A percentile compares a stretch with the other conserved stretches of the same genome.
Evolutionary conservation across 2,113 vertebrate species (phyloP).

Genomic region (Burhinus bistriatus): DNA sequence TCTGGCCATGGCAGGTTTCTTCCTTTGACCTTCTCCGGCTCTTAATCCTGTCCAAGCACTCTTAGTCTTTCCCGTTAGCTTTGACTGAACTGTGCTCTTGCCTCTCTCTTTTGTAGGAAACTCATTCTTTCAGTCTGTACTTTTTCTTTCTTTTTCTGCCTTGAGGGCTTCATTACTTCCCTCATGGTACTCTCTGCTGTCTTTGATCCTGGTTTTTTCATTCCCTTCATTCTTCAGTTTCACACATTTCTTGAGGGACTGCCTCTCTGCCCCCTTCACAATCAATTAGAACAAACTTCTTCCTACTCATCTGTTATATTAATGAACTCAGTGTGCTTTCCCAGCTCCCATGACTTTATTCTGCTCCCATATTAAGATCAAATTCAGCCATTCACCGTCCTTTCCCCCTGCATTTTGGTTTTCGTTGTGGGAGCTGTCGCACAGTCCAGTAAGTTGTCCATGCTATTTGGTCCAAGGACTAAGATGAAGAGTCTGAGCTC

Average conservation of each 20-base stretch:
- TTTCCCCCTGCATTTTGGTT: background rate
- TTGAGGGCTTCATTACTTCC: background rate
- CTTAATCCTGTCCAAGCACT: background rate
- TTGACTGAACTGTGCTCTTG: background rate
- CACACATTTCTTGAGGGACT: background rate
- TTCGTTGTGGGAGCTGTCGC: background rate
- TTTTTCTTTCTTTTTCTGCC: background rate
- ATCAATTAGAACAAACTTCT: background rate
- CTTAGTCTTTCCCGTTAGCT: background rate
- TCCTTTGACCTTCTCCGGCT: background rate
- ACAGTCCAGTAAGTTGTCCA: too few relatives aligned
- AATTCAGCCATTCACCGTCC: background rate
- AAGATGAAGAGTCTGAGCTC: too few relatives aligned
- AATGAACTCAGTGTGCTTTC: background rate
- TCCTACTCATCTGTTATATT: background rate
- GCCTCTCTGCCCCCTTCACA: accelerated
- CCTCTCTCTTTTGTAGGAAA: background rate
- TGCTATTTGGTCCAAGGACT: background rate
- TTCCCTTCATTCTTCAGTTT: background rate
- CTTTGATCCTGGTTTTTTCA: background rate
- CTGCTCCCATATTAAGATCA: background rate
- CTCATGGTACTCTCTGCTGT: background rate
- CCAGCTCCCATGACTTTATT: background rate
- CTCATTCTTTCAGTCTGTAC: background rate
- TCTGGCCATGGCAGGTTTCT: background rate